Conservation (phyloP, 2,113 vertebrate genomes). For the Lophius piscatorius region DNA sequence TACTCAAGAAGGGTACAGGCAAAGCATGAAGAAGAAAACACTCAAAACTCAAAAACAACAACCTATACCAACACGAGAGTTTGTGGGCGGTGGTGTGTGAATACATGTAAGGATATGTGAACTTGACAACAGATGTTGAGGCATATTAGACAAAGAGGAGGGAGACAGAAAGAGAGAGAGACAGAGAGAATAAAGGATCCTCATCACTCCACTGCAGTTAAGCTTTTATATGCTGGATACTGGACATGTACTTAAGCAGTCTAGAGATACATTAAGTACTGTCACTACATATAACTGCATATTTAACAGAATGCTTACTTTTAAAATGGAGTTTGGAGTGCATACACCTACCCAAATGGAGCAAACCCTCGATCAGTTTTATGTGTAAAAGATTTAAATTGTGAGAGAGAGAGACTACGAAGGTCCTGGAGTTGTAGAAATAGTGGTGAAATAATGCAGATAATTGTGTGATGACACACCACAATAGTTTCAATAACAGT, state of each 20-base stretch:
- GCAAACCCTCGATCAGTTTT: conserved; percentile 29
- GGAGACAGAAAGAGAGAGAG: conserved; percentile 33
- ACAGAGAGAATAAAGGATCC: conserved; percentile 54
- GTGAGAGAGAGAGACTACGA: conserved; percentile 60
- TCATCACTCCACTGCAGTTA: conserved; percentile 80
- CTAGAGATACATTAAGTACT: conserved; percentile 47
- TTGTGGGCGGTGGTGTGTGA: conserved; percentile 73
- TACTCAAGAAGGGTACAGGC: conserved; percentile 94
- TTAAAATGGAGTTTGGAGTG: conserved; percentile 46
- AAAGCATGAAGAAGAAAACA: conserved; percentile 92
- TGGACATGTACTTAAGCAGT: conserved; percentile 52
- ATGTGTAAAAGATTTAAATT: conserved; percentile 38
- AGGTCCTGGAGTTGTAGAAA: conserved; percentile 60
- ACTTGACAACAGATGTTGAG: conserved; percentile 65
- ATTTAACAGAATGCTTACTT: conserved; percentile 39
- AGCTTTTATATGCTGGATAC: conserved; percentile 63
- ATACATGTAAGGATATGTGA: conserved; percentile 71
- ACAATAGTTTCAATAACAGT: neutral
- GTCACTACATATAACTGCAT: conserved; percentile 35
- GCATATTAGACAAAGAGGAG: conserved; percentile 49
- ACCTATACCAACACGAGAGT: conserved; percentile 80
- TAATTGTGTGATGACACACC: neutral
- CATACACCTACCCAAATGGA: conserved; percentile 46
- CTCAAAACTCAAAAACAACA: conserved; percentile 86
- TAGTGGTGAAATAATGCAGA: neutral